Conservation (phyloP, 2,888 invertebrate species). For the Diadegma fenestrale region DNA sequence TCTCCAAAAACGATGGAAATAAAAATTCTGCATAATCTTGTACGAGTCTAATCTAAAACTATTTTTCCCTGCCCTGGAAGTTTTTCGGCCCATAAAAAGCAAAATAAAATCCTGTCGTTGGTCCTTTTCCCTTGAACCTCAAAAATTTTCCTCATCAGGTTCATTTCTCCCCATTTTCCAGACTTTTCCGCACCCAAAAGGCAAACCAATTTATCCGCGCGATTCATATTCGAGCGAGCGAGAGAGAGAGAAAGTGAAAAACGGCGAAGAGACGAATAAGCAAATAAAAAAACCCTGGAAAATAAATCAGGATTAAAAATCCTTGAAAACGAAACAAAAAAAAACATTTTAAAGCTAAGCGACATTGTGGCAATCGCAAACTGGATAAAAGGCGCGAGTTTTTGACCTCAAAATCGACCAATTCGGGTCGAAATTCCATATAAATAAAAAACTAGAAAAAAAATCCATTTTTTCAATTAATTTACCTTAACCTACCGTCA, state of each 20-base stretch:
- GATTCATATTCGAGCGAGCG: not conserved
- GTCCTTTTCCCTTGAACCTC: not conserved
- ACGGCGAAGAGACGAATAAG: slow-evolving; percentile 3
- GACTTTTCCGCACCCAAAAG: not conserved
- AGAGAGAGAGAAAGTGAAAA: slow-evolving; percentile 29
- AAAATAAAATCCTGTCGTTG: not conserved
- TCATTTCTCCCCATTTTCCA: not conserved
- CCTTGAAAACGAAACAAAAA: slow-evolving; percentile 14
- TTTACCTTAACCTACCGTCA: not conserved
- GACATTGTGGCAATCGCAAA: slow-evolving; percentile 26
- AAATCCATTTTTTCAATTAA: not conserved
- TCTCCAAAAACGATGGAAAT: slow-evolving; percentile 1
- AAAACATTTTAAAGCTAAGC: slow-evolving; percentile 46
- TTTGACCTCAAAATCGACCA: not conserved
- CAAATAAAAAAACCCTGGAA: slow-evolving; percentile 20
- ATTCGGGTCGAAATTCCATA: slow-evolving; percentile 25
- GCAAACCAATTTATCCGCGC: not conserved
- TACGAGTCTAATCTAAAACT: slow-evolving; percentile 22
- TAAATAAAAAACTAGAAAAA: slow-evolving; percentile 24
- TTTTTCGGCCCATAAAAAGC: not conserved
- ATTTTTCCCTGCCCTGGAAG: not conserved
- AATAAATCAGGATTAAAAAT: slow-evolving; percentile 24
- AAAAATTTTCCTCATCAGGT: too few species aligned
- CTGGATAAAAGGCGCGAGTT: not conserved
- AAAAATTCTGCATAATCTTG: not conserved